Evolutionary conservation across 2,113 vertebrate genomes (phyloP), one percentile per base, ranked within the genome.

Genomic region (Recurvirostra avosetta): DNA sequence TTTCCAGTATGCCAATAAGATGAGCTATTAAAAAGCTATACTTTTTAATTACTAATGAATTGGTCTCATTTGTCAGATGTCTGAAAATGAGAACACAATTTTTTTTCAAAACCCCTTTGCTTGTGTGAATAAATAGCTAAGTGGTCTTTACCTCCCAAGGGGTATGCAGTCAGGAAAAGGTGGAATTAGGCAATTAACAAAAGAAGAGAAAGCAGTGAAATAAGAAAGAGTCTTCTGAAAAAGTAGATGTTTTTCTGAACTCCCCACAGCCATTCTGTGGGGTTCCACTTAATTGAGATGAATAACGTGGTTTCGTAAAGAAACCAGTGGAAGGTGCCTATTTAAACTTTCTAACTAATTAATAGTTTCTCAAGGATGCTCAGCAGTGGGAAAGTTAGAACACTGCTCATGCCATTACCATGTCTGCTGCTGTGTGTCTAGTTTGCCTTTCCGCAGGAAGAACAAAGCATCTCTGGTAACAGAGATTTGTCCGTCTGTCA

Each of bases 131-230:
- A 97, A 97, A 97, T 93, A 97, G 78, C 94, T 90, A 96, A 95
- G 86, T 91, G 55, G 32, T 80, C 89, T 94, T 93, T 97, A 84
- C 86, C 84, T 95, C 93, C 82, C 95, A 87, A 21, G 70, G 50
- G 58, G 30, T 45, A 15, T 88, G 73, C 77, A 95, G 94, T 58
- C 88, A 96, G 86, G 58, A 95, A 87, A 95, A 96, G 90, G 95
- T 96, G 92, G 65, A 97, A 93, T 91, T 92, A 95, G 73, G 83
- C 96, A 97, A 97, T 97, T 97, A 98, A 93, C 79, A 94, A 65
- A 92, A 85, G 85, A 81, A 94, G 86, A 81, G 75, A 91, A 98
- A 95, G 92, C 90, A 75, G 45, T 89, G 79, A 96, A 97, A 97
- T 71, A 83, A 97, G 79, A 90, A 90, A 91, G 83, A 92, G 32